These are phyloP conservation scores for Dipus sagitta DNA, from an alignment of 2,797 vertebrate species.

Conservation along the genomic window DNA sequence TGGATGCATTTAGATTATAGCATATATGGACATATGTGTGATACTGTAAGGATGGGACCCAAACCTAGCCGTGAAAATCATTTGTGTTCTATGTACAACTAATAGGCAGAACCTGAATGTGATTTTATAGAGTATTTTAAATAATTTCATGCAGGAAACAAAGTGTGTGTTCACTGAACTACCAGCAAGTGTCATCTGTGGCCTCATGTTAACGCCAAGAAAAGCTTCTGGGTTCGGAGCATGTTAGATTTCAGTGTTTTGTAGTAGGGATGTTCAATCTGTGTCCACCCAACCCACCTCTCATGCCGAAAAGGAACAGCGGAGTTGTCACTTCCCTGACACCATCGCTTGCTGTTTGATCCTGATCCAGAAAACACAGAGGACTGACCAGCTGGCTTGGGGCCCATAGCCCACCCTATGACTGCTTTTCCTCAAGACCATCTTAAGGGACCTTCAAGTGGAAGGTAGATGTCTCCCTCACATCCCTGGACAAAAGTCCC, in stretches of 20 bases:
- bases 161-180: background rate
- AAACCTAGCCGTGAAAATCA: background rate
- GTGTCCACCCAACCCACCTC: too few relatives aligned
- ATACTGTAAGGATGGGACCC: background rate
- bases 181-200: background rate
- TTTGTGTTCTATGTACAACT: background rate
- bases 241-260: background rate
- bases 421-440: background rate
- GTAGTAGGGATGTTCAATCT: background rate
- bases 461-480: background rate
- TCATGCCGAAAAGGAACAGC: background rate
- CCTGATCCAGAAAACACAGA: background rate
- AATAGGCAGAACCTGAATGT: background rate
- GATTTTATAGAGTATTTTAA: background rate
- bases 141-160: background rate
- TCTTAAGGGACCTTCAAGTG: background rate
- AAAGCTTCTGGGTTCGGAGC: background rate
- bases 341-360: background rate
- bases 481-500: accelerated
- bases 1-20: background rate
- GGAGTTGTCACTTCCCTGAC: background rate
- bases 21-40: background rate
- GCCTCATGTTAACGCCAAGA: background rate
- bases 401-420: background rate
- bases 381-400: background rate